These are phyloP conservation scores for Caradrina clavipalpis DNA, from an alignment of 2,888 invertebrate species.

Conservation along the genomic window DNA sequence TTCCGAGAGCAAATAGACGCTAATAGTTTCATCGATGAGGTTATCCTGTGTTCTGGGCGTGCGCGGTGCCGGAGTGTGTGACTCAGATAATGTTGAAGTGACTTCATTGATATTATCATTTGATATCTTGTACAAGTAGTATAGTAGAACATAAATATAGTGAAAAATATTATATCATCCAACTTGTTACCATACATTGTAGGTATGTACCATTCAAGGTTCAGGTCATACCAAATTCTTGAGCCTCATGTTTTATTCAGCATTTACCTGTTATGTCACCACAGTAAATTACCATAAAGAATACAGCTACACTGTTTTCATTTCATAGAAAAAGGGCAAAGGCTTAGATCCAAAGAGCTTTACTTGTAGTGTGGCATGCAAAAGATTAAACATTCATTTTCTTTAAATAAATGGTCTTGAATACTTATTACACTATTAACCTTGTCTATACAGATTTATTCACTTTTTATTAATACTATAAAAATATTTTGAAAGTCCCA, in stretches of 20 bases:
- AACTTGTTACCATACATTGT: slow-evolving; percentile 12
- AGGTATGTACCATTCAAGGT: slow-evolving; percentile 49
- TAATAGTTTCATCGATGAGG: slow-evolving; percentile 73
- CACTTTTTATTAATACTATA: slow-evolving; percentile 8
- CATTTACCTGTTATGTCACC: slow-evolving; percentile 48
- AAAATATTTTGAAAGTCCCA: slow-evolving; percentile 5
- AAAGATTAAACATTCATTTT: slow-evolving; percentile 9
- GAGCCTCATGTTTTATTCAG: slow-evolving; percentile 43
- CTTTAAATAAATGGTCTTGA: slow-evolving; percentile 28
- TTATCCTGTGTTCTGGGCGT: slow-evolving; percentile 80
- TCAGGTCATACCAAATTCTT: slow-evolving; percentile 49
- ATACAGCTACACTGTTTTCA: slow-evolving; percentile 3
- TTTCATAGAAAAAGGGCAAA: slow-evolving; percentile 6
- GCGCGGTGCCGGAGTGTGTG: slow-evolving; percentile 71
- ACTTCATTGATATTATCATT: slow-evolving; percentile 50
- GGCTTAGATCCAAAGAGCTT: neutral
- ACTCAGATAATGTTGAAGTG: slow-evolving; percentile 59
- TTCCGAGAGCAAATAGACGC: slow-evolving; percentile 52
- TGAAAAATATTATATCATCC: slow-evolving; percentile 9
- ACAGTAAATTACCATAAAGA: slow-evolving; percentile 6
- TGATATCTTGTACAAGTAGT: slow-evolving; percentile 28
- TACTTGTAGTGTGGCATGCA: neutral
- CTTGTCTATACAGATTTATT: slow-evolving; percentile 23
- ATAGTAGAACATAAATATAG: neutral
- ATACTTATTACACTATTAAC: slow-evolving; percentile 36